Percentiles rank a stretch among this genome's conserved stretches.
phyloP scores from a whole-genome alignment of 2,888 invertebrate species.

The Bellardia pandia region DNA sequence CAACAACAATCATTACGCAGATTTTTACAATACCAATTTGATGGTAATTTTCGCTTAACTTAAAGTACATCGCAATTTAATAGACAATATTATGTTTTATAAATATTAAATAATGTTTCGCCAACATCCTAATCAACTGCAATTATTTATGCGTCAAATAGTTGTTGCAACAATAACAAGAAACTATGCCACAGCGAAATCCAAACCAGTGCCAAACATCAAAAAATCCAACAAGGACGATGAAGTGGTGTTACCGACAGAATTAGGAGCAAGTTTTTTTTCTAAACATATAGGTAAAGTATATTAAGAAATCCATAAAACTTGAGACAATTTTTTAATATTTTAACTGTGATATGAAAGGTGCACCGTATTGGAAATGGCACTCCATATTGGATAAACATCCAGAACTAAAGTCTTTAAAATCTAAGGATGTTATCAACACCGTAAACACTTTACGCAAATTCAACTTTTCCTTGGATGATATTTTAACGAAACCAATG shows the following conservation, averaged over 20 bases:
- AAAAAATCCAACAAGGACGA: conserved; percentile 13
- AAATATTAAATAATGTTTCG: conserved; percentile 43
- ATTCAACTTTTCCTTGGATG: conserved; percentile 84
- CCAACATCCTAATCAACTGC: conserved; percentile 23
- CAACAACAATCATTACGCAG: neutral
- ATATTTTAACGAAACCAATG: conserved; percentile 86
- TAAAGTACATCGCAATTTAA: neutral
- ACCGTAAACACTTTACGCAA: conserved; percentile 77
- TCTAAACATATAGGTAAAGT: conserved; percentile 59
- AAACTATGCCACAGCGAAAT: conserved; percentile 38
- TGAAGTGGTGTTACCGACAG: conserved; percentile 18
- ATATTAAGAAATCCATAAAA: neutral
- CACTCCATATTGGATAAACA: conserved; percentile 77
- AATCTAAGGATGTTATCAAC: conserved; percentile 79
- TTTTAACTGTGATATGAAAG: conserved; percentile 65
- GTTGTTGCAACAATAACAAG: conserved; percentile 14
- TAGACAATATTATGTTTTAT: neutral
- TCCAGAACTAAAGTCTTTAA: conserved; percentile 78
- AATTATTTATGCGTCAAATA: conserved; percentile 45
- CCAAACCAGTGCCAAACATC: neutral
- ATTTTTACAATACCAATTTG: neutral
- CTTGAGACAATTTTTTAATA: neutral
- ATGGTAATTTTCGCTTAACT: no score
- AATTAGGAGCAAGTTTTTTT: conserved; percentile 60
- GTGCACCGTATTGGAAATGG: conserved; percentile 79